These are phyloP conservation scores for Cervus canadensis DNA, from an alignment of 2,113 vertebrate species.

Conservation along the genomic window DNA sequence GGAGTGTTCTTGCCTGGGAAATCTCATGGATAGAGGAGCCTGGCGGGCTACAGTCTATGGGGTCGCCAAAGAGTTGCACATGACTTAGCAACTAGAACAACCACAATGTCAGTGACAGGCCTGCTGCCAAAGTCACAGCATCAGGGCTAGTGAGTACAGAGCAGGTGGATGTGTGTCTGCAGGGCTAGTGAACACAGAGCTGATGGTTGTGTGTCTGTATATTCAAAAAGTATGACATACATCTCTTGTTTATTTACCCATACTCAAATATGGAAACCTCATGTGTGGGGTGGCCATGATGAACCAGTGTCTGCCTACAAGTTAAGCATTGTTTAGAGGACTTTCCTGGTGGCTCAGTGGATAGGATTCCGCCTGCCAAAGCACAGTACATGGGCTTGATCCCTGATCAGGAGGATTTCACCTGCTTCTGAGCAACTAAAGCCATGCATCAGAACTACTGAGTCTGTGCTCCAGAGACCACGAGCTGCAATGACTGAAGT, in stretches of 20 bases:
- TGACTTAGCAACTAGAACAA: no score
- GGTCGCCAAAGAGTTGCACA: no score
- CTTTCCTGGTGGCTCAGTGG: neutral
- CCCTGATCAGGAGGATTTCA: neutral
- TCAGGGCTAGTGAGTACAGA: no score
- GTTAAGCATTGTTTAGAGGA: neutral
- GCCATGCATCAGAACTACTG: neutral
- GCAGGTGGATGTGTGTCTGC: no score
- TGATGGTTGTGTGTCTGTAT: neutral
- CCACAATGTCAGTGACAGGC: no score
- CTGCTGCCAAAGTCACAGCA: neutral
- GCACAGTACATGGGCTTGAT: rapidly evolving
- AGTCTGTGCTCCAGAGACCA: neutral
- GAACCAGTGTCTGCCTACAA: neutral
- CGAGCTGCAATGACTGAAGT: rapidly evolving
- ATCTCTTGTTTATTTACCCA: neutral
- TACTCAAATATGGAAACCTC: neutral
- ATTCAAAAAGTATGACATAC: neutral
- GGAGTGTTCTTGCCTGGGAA: no score
- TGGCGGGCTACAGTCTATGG: no score
- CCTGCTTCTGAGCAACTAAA: neutral
- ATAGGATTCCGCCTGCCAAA: neutral
- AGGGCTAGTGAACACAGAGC: neutral
- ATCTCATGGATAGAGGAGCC: no score
- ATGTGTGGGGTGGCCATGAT: neutral